Evolutionary conservation across 1,140 invertebrate species (phyloP).

Genomic region (Solen grandis): DNA sequence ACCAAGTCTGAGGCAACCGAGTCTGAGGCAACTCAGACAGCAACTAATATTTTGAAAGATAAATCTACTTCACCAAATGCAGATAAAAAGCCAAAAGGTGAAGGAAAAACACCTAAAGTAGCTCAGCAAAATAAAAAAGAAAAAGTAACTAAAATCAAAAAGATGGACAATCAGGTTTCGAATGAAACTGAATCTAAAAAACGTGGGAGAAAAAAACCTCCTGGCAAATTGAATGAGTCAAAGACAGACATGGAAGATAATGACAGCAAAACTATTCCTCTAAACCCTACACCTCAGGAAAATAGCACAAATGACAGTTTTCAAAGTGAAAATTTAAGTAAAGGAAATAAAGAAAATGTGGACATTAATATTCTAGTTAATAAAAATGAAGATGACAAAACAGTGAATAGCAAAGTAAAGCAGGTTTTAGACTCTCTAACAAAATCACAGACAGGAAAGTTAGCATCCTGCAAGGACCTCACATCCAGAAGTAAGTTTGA

Average conservation of each 20-base stretch:
- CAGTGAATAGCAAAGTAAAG: too few species aligned
- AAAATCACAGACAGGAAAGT: constrained; percentile 12
- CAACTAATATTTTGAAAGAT: constrained; percentile 31
- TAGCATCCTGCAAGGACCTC: constrained; percentile 68
- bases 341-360: neutral
- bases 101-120: neutral
- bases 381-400: too few species aligned
- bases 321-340: neutral
- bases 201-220: neutral
- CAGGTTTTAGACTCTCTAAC: too few species aligned
- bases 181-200: neutral
- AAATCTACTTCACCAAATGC: too few species aligned
- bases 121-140: neutral
- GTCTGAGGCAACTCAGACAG: constrained; percentile 36
- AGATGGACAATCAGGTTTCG: neutral
- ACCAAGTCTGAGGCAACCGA: constrained; percentile 15
- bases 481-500: constrained; percentile 66
- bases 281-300: neutral
- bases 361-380: too few species aligned
- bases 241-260: neutral
- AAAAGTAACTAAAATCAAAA: constrained; percentile 2
- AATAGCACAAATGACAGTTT: neutral
- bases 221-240: neutral
- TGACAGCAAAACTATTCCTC: too few species aligned
- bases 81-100: constrained; percentile 1